Conservation (phyloP, 2,797 vertebrate species). For the Rachycentron canadum region DNA sequence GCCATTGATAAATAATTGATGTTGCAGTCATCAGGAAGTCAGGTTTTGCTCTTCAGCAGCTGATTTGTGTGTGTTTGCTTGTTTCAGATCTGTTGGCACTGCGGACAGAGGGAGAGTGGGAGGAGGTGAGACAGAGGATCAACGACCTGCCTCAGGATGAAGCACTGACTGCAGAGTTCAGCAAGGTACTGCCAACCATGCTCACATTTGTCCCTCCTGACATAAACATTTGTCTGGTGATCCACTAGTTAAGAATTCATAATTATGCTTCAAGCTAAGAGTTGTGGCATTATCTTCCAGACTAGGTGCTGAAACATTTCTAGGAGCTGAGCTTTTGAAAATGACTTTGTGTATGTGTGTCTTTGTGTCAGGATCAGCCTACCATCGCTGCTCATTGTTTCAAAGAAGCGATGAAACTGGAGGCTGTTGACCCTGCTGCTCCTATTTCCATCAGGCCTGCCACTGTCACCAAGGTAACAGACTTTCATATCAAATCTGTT, state of each 20-base stretch:
- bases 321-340: constrained; percentile 19
- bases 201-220: constrained; percentile 2
- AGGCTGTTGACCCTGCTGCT: constrained; percentile 92
- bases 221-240: background rate
- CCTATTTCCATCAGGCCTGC: constrained; percentile 96
- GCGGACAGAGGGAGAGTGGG: constrained; percentile 91
- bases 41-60: constrained; percentile 16
- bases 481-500: constrained; percentile 51
- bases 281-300: background rate
- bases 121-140: constrained; percentile 89
- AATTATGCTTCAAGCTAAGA: background rate
- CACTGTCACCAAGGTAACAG: constrained; percentile 93
- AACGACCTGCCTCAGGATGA: constrained; percentile 89
- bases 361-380: constrained; percentile 89
- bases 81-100: constrained; percentile 88
- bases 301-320: constrained; percentile 11
- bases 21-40: background rate
- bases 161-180: constrained; percentile 90
- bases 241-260: background rate
- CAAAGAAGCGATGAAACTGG: constrained; percentile 95
- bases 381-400: constrained; percentile 90
- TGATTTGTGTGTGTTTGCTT: constrained; percentile 57
- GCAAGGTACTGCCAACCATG: constrained; percentile 85
- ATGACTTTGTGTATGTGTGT: constrained; percentile 19
- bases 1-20: constrained; percentile 2